Conservation (phyloP, 2,888 invertebrate genomes). For the Phaedon cochleariae region DNA sequence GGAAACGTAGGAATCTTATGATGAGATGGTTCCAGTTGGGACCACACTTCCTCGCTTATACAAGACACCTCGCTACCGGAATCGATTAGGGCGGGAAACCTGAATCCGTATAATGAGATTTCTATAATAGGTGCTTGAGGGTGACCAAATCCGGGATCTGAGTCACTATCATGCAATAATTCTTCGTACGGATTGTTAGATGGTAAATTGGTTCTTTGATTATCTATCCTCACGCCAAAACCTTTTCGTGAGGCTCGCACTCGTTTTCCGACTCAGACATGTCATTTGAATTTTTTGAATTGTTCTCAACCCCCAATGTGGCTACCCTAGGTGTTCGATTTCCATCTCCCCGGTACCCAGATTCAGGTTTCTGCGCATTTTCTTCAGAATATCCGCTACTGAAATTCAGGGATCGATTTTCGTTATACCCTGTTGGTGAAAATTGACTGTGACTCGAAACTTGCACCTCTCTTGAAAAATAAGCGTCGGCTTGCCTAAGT, state of each 20-base stretch:
- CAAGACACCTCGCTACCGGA: conserved; percentile 20
- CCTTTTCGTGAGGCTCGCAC: not conserved
- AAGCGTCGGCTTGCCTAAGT: not conserved
- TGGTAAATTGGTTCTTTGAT: not conserved
- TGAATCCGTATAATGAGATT: conserved; percentile 10
- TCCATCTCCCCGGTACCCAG: not conserved
- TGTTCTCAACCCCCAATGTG: not conserved
- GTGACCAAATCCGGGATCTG: not conserved
- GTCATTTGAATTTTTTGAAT: no score
- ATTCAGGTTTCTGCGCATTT: not conserved
- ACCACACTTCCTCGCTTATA: conserved; percentile 25
- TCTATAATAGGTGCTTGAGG: not conserved
- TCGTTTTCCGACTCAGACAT: not conserved
- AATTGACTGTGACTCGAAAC: not conserved
- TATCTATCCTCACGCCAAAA: not conserved
- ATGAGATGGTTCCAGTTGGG: conserved; percentile 14
- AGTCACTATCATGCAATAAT: not conserved
- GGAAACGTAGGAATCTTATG: conserved; percentile 23
- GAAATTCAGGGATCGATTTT: not conserved
- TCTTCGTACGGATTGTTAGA: not conserved
- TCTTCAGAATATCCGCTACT: not conserved
- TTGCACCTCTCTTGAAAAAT: not conserved
- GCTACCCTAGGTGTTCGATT: not conserved
- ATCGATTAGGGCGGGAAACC: no score
- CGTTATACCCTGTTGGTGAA: not conserved